These are phyloP conservation scores for Drosophila tropicalis DNA, from an alignment of 1,140 invertebrate genomes.

Conservation along the genomic window DNA sequence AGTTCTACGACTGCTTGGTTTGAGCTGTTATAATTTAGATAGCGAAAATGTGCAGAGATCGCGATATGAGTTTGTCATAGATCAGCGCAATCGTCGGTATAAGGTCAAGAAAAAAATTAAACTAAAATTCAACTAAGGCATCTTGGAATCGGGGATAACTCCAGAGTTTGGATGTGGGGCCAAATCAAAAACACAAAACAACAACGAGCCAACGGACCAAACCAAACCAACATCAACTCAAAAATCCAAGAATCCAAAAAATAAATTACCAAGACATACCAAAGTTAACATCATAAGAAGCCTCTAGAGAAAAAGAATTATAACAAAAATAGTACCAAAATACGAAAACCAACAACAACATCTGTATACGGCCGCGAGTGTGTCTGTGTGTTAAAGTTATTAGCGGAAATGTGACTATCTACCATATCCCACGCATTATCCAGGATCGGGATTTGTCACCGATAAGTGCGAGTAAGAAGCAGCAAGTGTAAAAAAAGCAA, in stretches of 20 bases:
- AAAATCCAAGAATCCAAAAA: conserved; percentile 23
- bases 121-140: conserved; percentile 55
- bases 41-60: conserved; percentile 84
- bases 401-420: conserved; percentile 65
- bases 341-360: conserved; percentile 15
- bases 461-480: conserved; percentile 14
- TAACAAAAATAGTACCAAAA: conserved; percentile 32
- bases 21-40: conserved; percentile 76
- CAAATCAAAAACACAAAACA: conserved; percentile 26
- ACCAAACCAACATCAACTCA: conserved; percentile 30
- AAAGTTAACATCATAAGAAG: conserved; percentile 75
- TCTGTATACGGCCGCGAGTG: conserved; percentile 33
- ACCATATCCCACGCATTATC: conserved; percentile 13
- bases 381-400: conserved; percentile 18
- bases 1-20: conserved; percentile 75
- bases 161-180: conserved; percentile 21
- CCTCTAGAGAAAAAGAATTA: too few species aligned
- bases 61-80: conserved; percentile 83
- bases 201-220: conserved; percentile 40
- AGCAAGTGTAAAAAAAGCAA: neutral
- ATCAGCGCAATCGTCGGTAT: conserved; percentile 82
- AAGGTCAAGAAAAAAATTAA: conserved; percentile 83
- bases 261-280: conserved; percentile 50
- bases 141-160: conserved; percentile 15
- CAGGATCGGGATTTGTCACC: conserved; percentile 14